Conservation (phyloP, 1,140 invertebrate species). For the Heterodera schachtii region DNA sequence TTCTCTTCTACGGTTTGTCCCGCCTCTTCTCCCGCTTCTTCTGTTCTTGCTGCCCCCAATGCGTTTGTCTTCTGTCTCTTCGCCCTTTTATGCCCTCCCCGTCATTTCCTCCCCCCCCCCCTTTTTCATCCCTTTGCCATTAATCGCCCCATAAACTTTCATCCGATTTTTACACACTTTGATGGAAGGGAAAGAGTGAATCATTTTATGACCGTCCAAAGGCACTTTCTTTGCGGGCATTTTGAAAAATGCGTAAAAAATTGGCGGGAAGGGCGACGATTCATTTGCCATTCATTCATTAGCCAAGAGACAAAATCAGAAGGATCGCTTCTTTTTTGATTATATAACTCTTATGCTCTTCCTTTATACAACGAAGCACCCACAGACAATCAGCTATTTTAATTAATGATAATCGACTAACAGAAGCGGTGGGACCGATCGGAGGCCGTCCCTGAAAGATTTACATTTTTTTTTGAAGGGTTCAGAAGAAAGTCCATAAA, state of each 20-base stretch:
- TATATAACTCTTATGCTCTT: too few species aligned
- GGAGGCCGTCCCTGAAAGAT: too few species aligned
- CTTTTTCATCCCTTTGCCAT: neutral
- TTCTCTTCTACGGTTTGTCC: neutral
- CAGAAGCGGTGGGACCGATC: too few species aligned
- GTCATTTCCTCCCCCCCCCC: neutral
- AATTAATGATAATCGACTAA: too few species aligned
- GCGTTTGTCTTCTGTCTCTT: neutral
- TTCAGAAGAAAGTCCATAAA: too few species aligned
- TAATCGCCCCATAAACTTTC: neutral
- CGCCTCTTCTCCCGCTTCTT: neutral
- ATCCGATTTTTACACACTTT: neutral
- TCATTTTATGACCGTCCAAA: neutral
- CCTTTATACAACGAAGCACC: too few species aligned
- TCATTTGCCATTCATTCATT: neutral
- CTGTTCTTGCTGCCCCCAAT: neutral
- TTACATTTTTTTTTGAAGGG: too few species aligned
- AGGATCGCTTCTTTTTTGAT: too few species aligned
- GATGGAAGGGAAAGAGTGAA: neutral
- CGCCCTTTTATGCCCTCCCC: neutral
- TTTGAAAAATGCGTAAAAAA: neutral
- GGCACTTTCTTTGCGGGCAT: neutral
- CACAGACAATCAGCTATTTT: too few species aligned
- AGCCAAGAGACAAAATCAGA: too few species aligned
- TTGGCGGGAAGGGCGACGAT: neutral